Base-by-base conservation (phyloP, 2,888 invertebrate species). In the Beris chalybata region DNA sequence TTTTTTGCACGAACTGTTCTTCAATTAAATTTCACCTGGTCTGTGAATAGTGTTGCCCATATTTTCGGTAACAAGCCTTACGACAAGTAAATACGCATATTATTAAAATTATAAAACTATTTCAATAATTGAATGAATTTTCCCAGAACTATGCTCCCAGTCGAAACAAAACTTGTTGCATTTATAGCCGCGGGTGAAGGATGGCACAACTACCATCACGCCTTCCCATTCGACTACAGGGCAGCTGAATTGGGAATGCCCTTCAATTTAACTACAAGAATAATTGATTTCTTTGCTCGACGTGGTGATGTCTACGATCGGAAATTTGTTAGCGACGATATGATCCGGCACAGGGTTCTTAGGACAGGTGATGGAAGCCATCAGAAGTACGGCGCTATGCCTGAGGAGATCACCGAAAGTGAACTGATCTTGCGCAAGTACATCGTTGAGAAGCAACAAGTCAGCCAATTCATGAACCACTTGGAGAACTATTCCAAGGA, bases 181-280 rank as follows among this genome's bases (percentile, higher is more conserved):
- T 71, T 89, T 0, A 74, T 87, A n/a, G 86, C 90, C 0, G 81
- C 89, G 75, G 92, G 92, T 0, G 92, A 92, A 76, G 93, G 94
- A 7, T 94, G 91, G 89, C 93, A 94, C 81, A 94, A 94, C 79
- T 94, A 92, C 78, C 94, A 94, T 78, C 93, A 94, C 80, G 88
- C 89, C 0, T 94, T 93, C 79, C 93, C 93, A 0, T 91, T 90
- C 88, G 93, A 94, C 79, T 94, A 94, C 83, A 89, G 91, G 74
- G 89, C 93, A 0, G 87, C 92, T 1, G 93, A 94, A 77, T 82
- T 91, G 5, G 90, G 90, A 1, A 73, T 77, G 38, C 74, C 74
- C 52, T 74, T 85, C 13, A 91, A 91, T 76, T 32, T 84, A 0
- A 90, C 91, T 0, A 87, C 89, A 0, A 73, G 82, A 1, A 76